Evolutionary conservation across 2,888 invertebrate species (phyloP), one percentile per base, ranked within the genome.

Genomic region (Choreutis nemorana): DNA sequence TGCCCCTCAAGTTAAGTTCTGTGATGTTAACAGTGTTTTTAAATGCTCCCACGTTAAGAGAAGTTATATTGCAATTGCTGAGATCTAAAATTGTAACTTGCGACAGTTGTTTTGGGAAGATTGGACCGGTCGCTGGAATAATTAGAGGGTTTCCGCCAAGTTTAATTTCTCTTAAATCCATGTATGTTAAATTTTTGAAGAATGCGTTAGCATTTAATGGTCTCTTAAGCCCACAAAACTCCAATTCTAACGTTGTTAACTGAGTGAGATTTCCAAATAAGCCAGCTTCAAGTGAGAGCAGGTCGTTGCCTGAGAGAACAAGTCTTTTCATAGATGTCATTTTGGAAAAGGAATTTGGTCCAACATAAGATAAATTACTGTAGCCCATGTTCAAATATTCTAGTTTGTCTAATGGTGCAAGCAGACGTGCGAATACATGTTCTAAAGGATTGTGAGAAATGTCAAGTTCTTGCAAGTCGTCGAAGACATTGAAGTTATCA

Each of bases 361-460:
- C 83, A 30, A 88, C 73, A 38, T 82, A 79, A 0, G 85, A 85
- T 2, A 88, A 65, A 49, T 86, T 83, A 55, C 87, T 87, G 50
- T 86, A 87, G 4, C 87, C 87, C 87, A 89, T 87, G 53, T 88
- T 87, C 3, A 88, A 63, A 45, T 85, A 86, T 54, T 86, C 84
- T 16, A 89, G 60, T 8, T 84, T 84, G 34, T 83, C 82, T 1
- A 88, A 56, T 0, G 87, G 87, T 2, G 84, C 83, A 10, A 87
- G 56, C 14, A 87, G 54, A 42, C 80, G 81, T 4, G 85, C 84
- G 50, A 87, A 87, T 0, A 85, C 87, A 44, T 87, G 84, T 24
- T 83, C 81, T 1, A 88, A 61, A 1, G 88, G 87, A 57, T 88
- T 88, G 47, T 84, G 80, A 1, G 87, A 87, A 48, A 88, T 85